Evolutionary conservation across 2,797 vertebrate genomes (phyloP).

Genomic region (Characodon lateralis): DNA sequence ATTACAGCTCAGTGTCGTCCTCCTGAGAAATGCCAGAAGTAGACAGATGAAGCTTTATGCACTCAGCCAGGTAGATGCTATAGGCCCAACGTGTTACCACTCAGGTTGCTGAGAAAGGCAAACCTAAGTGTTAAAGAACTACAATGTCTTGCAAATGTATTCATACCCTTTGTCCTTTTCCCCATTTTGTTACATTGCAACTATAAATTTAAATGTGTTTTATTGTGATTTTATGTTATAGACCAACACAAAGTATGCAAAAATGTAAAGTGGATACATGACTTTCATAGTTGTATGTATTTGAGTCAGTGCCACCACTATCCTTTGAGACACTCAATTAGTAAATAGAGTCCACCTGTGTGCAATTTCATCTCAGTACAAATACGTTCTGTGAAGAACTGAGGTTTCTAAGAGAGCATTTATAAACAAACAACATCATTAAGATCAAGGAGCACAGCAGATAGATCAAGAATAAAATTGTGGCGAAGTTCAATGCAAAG

Average conservation of each 20-base stretch:
- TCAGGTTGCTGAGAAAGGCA: slow-evolving; percentile 11
- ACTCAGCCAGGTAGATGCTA: slow-evolving; percentile 34
- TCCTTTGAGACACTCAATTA: neutral
- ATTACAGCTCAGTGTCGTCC: slow-evolving; percentile 47
- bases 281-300: neutral
- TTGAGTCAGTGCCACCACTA: neutral
- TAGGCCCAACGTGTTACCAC: slow-evolving; percentile 20
- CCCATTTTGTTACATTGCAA: neutral
- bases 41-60: slow-evolving; percentile 50
- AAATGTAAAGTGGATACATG: neutral
- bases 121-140: neutral
- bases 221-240: neutral
- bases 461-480: no score
- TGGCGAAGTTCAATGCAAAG: no score
- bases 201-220: neutral
- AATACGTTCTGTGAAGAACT: neutral
- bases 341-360: neutral
- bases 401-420: no score
- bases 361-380: neutral
- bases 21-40: slow-evolving; percentile 57
- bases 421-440: no score
- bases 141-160: neutral
- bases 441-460: no score
- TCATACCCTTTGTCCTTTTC: neutral
- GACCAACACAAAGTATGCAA: neutral